These are phyloP conservation scores for Radopholus similis DNA, from an alignment of 1,140 invertebrate species.

Conservation along the genomic window DNA sequence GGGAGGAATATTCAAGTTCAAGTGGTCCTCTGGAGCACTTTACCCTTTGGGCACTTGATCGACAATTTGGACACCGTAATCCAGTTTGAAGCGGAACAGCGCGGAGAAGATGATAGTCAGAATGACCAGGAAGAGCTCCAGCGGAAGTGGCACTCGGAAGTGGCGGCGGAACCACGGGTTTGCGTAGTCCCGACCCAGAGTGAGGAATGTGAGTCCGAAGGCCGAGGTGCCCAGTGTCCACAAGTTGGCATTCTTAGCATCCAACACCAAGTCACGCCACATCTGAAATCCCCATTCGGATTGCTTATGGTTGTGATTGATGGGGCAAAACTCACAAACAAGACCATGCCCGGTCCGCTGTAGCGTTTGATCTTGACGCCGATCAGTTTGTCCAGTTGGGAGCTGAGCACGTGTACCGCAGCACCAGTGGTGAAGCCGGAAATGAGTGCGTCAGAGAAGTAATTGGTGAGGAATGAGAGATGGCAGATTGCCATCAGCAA, in stretches of 20 bases:
- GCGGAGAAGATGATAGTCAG: constrained; percentile 60
- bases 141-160: constrained; percentile 63
- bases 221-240: constrained; percentile 61
- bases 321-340: constrained; percentile 14
- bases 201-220: constrained; percentile 61
- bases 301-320: neutral
- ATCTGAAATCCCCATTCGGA: constrained; percentile 21
- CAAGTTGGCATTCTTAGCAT: constrained; percentile 60
- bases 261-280: constrained; percentile 60
- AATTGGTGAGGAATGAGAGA: constrained; percentile 58
- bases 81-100: constrained; percentile 58
- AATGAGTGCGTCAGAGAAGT: constrained; percentile 58
- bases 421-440: constrained; percentile 59
- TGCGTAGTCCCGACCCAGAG: constrained; percentile 61
- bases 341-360: constrained; percentile 51
- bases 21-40: neutral
- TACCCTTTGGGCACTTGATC: constrained; percentile 64
- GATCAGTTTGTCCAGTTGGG: constrained; percentile 57
- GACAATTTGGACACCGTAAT: constrained; percentile 63
- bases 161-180: constrained; percentile 62
- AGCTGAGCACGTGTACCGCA: constrained; percentile 55
- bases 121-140: constrained; percentile 62
- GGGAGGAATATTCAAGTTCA: neutral
- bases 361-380: constrained; percentile 54
- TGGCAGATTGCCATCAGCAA: constrained; percentile 48